A percentile compares a stretch with the other conserved stretches of the same genome.
phyloP scores from a whole-genome alignment of 2,113 vertebrate genomes.

The Pampusana beccarii region DNA sequence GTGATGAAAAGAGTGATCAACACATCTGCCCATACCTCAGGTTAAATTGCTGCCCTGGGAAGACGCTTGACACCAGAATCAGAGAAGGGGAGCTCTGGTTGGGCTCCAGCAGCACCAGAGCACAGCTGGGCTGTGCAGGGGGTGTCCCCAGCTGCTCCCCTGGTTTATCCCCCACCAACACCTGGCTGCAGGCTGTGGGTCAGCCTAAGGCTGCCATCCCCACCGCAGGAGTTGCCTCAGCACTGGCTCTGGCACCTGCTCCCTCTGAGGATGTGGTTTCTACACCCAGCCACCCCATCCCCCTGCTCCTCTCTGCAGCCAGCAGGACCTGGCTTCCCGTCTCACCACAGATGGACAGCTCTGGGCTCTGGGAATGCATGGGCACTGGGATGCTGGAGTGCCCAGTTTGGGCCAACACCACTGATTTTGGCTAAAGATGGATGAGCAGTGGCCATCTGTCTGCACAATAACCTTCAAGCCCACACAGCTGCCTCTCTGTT shows the following conservation, averaged over 20 bases:
- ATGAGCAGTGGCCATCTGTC: background rate
- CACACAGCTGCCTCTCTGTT: background rate
- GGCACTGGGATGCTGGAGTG: background rate
- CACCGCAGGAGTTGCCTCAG: fast-evolving
- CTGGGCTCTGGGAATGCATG: fast-evolving
- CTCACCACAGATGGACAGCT: background rate
- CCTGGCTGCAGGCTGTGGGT: background rate
- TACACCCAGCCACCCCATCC: too few species aligned
- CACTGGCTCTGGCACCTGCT: too few species aligned
- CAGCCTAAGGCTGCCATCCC: fast-evolving
- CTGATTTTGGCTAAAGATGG: background rate
- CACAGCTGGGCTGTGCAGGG: background rate
- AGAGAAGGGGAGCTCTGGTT: background rate
- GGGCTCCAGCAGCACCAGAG: background rate
- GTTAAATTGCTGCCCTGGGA: background rate
- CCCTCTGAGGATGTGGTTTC: fast-evolving
- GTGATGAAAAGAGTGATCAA: background rate
- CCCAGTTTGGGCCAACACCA: fast-evolving
- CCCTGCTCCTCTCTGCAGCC: background rate
- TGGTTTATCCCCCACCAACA: fast-evolving
- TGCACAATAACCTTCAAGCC: background rate
- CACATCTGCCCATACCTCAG: background rate
- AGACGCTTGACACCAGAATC: background rate
- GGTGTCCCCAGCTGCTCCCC: background rate
- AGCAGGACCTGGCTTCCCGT: background rate